phyloP scores from a whole-genome alignment of 1,140 invertebrate species.

The Neotoxoptera formosana region DNA sequence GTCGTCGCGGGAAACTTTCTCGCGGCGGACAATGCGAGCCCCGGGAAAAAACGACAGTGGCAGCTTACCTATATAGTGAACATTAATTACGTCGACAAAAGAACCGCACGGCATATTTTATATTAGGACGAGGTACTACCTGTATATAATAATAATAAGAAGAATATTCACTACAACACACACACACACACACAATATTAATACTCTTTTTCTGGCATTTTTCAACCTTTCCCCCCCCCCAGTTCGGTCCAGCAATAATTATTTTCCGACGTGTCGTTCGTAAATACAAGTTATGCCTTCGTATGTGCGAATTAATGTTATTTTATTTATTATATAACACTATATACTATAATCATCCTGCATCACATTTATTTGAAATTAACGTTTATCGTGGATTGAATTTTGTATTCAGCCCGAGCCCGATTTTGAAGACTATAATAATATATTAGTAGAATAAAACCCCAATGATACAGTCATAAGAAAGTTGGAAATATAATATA shows the following conservation, averaged over 20 bases:
- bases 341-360: too few relatives aligned
- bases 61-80: not conserved
- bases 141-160: not conserved
- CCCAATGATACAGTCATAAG: not conserved
- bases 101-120: not conserved
- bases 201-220: not conserved
- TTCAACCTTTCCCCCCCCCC: too few relatives aligned
- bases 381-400: too few relatives aligned
- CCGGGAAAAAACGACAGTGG: not conserved
- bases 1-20: not conserved
- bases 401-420: too few relatives aligned
- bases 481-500: not conserved
- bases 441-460: too few relatives aligned
- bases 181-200: not conserved
- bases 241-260: not conserved
- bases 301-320: not conserved
- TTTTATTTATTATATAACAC: not conserved
- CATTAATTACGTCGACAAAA: slow-evolving; percentile 2
- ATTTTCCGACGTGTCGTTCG: not conserved
- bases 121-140: too few relatives aligned
- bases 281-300: not conserved
- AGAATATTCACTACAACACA: not conserved
- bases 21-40: not conserved
- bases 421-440: too few relatives aligned
- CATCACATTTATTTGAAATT: too few relatives aligned